These are phyloP conservation scores for Chelmon rostratus DNA, from an alignment of 2,797 vertebrate genomes.

Conservation along the genomic window DNA sequence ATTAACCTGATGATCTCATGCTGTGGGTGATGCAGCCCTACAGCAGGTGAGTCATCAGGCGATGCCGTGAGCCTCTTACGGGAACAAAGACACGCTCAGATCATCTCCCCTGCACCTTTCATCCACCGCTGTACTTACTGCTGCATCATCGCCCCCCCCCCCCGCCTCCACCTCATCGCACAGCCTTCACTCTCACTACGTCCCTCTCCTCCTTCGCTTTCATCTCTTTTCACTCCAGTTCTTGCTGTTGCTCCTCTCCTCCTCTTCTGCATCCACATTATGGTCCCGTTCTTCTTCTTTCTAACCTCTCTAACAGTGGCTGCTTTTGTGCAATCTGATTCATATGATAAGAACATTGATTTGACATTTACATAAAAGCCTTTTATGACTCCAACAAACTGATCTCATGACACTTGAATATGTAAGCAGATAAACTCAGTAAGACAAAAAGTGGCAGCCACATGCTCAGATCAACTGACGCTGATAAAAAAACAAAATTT, in stretches of 20 bases:
- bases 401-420: neutral
- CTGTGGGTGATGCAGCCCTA: constrained; percentile 66
- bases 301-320: neutral
- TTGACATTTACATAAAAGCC: neutral
- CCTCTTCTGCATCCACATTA: neutral
- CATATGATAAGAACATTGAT: neutral
- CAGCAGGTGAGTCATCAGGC: constrained; percentile 78
- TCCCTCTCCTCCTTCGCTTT: neutral
- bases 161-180: constrained; percentile 23
- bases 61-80: constrained; percentile 68
- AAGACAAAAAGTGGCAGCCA: neutral
- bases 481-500: neutral
- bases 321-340: neutral
- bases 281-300: neutral
- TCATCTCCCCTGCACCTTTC: constrained; percentile 63
- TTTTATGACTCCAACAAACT: neutral
- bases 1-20: constrained; percentile 78
- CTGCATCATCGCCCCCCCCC: constrained; percentile 59
- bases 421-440: neutral
- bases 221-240: constrained; percentile 1
- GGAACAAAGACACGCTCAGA: constrained; percentile 70
- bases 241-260: neutral
- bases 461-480: neutral
- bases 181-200: neutral
- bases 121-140: constrained; percentile 54